Conservation (phyloP, 53 echinoderm and acorn worm genomes). For the Antedon mediterranea region DNA sequence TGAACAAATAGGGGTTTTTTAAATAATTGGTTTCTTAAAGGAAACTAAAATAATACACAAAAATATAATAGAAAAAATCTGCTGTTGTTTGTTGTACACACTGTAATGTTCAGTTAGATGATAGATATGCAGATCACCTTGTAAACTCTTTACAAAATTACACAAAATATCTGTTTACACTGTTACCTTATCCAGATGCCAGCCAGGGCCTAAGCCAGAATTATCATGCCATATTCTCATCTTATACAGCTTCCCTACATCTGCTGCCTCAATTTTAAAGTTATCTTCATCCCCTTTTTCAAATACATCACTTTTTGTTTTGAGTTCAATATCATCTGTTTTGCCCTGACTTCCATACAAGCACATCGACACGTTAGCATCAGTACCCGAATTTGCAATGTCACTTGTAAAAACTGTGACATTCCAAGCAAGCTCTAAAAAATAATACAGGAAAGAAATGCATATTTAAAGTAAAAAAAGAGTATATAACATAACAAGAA, state of each 20-base stretch:
- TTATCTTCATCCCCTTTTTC: conserved; percentile 63
- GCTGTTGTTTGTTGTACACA: no score
- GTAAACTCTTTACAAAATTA: no score
- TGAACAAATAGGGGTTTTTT: no score
- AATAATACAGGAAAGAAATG: background rate
- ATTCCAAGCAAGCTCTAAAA: conserved; percentile 82
- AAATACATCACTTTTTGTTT: conserved; percentile 81
- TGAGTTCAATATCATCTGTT: conserved; percentile 77
- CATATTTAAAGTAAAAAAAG: no score
- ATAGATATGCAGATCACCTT: no score
- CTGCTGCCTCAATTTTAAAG: conserved; percentile 73
- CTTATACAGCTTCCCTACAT: conserved; percentile 90
- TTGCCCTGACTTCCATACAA: conserved; percentile 86
- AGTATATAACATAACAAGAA: no score
- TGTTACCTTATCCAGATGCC: conserved; percentile 94
- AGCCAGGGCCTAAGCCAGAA: conserved; percentile 60
- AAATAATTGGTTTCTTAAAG: no score
- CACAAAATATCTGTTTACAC: no score
- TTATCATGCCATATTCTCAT: conserved; percentile 87
- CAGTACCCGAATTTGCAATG: conserved; percentile 52
- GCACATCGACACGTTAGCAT: conserved; percentile 81
- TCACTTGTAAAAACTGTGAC: conserved; percentile 75
- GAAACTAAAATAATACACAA: no score
- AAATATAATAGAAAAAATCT: no score
- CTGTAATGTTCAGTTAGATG: no score